These are phyloP conservation scores for Epinotia demarniana DNA, from an alignment of 2,888 invertebrate genomes.

Conservation along the genomic window DNA sequence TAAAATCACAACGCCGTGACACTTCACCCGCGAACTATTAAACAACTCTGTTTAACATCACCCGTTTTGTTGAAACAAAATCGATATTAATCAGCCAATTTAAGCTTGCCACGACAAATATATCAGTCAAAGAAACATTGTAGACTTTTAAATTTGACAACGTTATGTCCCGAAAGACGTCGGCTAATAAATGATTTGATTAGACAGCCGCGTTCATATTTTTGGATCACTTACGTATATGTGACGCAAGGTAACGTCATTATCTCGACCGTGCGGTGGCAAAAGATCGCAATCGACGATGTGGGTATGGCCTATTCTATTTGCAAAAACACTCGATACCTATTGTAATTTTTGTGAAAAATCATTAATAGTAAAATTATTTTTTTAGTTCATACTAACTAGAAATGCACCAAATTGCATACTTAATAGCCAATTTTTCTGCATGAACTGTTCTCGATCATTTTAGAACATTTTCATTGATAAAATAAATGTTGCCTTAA, in stretches of 20 bases:
- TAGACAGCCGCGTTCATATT: conserved; percentile 67
- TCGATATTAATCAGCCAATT: conserved; percentile 42
- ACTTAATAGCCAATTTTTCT: too few species aligned
- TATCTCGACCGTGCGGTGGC: conserved; percentile 33
- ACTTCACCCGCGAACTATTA: conserved; percentile 13
- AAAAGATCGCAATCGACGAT: conserved; percentile 14
- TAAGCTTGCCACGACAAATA: conserved; percentile 32
- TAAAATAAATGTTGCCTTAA: too few species aligned
- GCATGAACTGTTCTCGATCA: too few species aligned
- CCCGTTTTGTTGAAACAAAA: conserved; percentile 40
- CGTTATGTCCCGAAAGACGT: conserved; percentile 41
- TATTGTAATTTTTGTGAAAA: background rate
- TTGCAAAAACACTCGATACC: background rate
- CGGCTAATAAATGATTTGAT: conserved; percentile 63
- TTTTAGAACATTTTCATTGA: too few species aligned
- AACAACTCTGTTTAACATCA: conserved; percentile 31
- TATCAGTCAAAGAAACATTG: conserved; percentile 45
- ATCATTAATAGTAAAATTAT: too few species aligned
- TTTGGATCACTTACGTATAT: conserved; percentile 62
- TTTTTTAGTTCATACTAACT: too few species aligned
- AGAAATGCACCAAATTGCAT: too few species aligned
- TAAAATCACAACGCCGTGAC: conserved; percentile 18
- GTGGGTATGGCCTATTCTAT: conserved; percentile 7
- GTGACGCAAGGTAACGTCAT: conserved; percentile 61
- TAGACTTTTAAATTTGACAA: conserved; percentile 45